These are phyloP conservation scores for Eupithecia abbreviata DNA, from an alignment of 2,888 invertebrate species.

Conservation along the genomic window DNA sequence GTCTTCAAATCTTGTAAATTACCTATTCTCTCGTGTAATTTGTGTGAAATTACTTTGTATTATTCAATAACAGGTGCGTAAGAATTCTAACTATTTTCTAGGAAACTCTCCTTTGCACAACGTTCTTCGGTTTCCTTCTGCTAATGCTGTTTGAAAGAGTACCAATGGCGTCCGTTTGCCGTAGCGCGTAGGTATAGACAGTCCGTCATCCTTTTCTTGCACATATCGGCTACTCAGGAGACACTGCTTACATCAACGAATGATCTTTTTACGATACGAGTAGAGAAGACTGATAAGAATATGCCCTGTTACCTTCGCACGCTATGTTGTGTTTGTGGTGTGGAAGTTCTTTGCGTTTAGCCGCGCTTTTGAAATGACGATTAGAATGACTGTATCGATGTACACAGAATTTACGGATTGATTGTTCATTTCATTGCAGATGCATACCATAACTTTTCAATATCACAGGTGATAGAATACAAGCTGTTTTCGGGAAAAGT, in stretches of 20 bases:
- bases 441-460: conserved; percentile 31
- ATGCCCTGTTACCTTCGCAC: conserved; percentile 82
- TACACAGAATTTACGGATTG: conserved; percentile 25
- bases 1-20: conserved; percentile 49
- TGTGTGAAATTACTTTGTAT: conserved; percentile 18
- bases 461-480: conserved; percentile 49
- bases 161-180: conserved; percentile 80
- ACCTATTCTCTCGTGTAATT: conserved; percentile 24
- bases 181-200: conserved; percentile 71
- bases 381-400: conserved; percentile 41
- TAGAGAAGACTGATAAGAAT: conserved; percentile 79
- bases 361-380: conserved; percentile 70
- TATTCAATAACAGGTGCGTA: conserved; percentile 47
- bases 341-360: conserved; percentile 71
- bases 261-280: conserved; percentile 77
- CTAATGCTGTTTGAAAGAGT: conserved; percentile 54
- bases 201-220: conserved; percentile 84
- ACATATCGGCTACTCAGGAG: conserved; percentile 79
- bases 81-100: conserved; percentile 15
- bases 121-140: conserved; percentile 53
- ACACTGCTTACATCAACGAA: conserved; percentile 77
- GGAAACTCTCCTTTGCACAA: conserved; percentile 30
- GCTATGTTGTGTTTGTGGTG: conserved; percentile 74
- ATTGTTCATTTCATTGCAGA: conserved; percentile 51
- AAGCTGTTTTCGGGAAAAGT: conserved; percentile 45